Percentiles rank a stretch among this genome's conserved stretches.
Conservation (phyloP, 2,888 invertebrate species). For the Cotesia congregata region DNA sequence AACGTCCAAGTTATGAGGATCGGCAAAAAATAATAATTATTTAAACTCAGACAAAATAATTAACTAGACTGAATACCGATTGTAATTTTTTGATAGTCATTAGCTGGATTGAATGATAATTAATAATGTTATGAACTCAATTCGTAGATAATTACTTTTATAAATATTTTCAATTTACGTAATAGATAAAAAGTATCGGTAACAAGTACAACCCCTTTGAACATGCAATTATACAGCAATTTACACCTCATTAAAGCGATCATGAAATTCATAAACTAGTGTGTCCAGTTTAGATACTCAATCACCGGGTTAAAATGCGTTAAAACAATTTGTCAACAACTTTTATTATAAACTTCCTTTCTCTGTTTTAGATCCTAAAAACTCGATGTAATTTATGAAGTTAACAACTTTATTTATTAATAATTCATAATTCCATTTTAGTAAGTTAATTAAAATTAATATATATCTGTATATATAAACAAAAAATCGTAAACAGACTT, state of each 20-base stretch:
- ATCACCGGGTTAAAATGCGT: constrained; percentile 6
- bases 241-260: neutral
- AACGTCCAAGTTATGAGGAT: no score
- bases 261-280: constrained; percentile 33
- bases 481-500: neutral
- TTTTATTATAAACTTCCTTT: constrained; percentile 19
- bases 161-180: no score
- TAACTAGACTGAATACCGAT: no score
- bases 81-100: no score
- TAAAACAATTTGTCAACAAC: constrained; percentile 30
- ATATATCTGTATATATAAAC: neutral
- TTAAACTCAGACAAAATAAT: no score
- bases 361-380: neutral
- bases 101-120: no score
- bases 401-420: neutral
- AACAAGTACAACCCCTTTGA: neutral
- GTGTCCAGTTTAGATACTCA: constrained; percentile 19
- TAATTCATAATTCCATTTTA: neutral
- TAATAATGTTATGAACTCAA: neutral
- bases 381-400: neutral
- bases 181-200: neutral
- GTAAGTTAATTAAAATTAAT: neutral
- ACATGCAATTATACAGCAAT: neutral
- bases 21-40: no score
- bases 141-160: neutral